Evolutionary conservation across 1,140 invertebrate species (phyloP).

Genomic region (Teleopsis dalmanni): DNA sequence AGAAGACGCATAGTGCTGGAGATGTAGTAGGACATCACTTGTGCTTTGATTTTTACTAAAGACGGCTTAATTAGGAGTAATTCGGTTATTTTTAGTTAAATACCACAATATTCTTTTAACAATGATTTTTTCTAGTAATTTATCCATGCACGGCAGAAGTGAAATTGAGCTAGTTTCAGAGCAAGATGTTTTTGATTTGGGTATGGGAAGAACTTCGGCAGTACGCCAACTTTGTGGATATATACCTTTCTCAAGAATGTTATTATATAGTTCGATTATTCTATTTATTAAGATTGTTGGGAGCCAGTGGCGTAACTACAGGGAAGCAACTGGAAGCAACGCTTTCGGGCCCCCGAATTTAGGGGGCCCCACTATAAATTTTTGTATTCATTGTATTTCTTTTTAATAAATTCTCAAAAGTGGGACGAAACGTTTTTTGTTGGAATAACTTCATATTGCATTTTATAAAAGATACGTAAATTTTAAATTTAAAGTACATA

Average conservation of each 20-base stretch:
- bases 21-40: background rate
- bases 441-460: too few relatives aligned
- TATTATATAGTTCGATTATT: background rate
- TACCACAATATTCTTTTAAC: slow-evolving; percentile 4
- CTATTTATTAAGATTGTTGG: background rate
- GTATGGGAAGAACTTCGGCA: background rate
- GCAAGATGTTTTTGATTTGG: background rate
- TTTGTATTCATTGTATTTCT: too few relatives aligned
- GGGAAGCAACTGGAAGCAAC: too few relatives aligned
- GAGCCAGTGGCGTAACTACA: too few relatives aligned
- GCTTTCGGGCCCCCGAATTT: too few relatives aligned
- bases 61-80: slow-evolving; percentile 1
- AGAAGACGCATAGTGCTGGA: background rate
- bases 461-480: too few relatives aligned
- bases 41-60: slow-evolving; percentile 3
- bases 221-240: background rate
- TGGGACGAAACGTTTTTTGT: too few relatives aligned
- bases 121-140: slow-evolving; percentile 3
- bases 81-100: background rate
- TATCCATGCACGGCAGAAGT: slow-evolving; percentile 5
- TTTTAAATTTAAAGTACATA: too few relatives aligned
- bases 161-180: background rate
- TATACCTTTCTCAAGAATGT: background rate
- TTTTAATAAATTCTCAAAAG: too few relatives aligned
- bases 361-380: too few relatives aligned